A percentile compares a stretch with the other conserved stretches of the same genome.
Evolutionary conservation across 2,888 invertebrate species (phyloP).

Genomic region (Tenthredo notha): DNA sequence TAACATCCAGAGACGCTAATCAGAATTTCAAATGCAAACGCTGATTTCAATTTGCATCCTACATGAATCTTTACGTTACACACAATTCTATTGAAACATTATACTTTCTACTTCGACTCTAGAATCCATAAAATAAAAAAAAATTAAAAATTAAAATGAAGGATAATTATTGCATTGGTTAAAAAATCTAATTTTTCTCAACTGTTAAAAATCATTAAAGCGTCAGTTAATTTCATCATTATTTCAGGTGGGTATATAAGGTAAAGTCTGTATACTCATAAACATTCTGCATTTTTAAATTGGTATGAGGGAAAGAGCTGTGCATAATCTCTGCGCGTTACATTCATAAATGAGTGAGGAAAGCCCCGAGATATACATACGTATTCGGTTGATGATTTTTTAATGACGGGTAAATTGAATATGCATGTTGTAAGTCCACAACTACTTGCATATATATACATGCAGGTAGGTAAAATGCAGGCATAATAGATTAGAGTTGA

Average conservation of each 20-base stretch:
- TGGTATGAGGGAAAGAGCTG: neutral
- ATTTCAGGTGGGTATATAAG: neutral
- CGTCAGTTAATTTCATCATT: neutral
- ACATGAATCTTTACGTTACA: no score
- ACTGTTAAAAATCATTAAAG: neutral
- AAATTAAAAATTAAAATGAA: no score
- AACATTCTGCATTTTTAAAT: slow-evolving; percentile 9
- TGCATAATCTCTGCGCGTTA: slow-evolving; percentile 28
- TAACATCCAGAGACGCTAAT: no score
- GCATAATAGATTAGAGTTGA: neutral
- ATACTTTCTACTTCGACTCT: no score
- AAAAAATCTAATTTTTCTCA: no score
- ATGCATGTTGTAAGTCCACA: slow-evolving; percentile 26
- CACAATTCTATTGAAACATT: no score
- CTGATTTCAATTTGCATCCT: no score
- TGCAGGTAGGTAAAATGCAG: neutral
- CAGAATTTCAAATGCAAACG: no score
- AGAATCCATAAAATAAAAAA: no score
- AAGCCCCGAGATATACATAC: neutral
- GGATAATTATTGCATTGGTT: no score
- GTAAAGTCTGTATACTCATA: neutral
- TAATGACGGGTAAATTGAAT: slow-evolving; percentile 40
- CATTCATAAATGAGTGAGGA: slow-evolving; percentile 16
- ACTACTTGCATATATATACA: neutral
- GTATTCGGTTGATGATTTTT: slow-evolving; percentile 41